Conservation (phyloP, 2,888 invertebrate species). For the Tenthredo distinguenda region DNA sequence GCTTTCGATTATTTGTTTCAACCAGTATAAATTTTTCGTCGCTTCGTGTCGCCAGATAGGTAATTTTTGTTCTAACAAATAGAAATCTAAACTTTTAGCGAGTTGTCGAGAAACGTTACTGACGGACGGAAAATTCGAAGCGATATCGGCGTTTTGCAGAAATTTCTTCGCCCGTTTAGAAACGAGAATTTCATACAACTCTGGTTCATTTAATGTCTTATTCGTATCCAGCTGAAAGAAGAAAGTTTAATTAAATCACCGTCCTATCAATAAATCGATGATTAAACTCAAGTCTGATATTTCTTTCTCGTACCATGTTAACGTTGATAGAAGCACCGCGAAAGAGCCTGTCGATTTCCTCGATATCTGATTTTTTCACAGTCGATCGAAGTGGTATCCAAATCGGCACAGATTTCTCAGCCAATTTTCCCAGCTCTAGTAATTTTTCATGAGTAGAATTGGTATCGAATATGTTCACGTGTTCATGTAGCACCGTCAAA, state of each 20-base stretch:
- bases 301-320: conserved; percentile 63
- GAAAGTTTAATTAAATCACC: background rate
- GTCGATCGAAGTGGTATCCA: conserved; percentile 69
- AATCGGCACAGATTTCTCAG: conserved; percentile 69
- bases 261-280: background rate
- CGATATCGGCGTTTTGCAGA: conserved; percentile 67
- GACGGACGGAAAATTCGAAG: conserved; percentile 64
- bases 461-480: conserved; percentile 67
- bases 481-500: conserved; percentile 64
- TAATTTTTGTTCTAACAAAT: conserved; percentile 63
- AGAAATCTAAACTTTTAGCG: conserved; percentile 65
- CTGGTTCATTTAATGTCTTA: conserved; percentile 55
- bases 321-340: conserved; percentile 71
- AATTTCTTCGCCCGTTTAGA: conserved; percentile 67
- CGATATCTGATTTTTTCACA: conserved; percentile 60
- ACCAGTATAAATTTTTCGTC: conserved; percentile 79
- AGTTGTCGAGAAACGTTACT: conserved; percentile 66
- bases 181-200: conserved; percentile 64
- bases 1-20: conserved; percentile 77
- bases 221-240: conserved; percentile 8
- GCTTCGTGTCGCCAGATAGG: conserved; percentile 76
- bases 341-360: conserved; percentile 62
- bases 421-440: conserved; percentile 62
- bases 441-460: conserved; percentile 63
- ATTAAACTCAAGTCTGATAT: background rate